These are phyloP conservation scores for Sebastes itinus DNA, from an alignment of 2,797 vertebrate genomes.

Conservation along the genomic window DNA sequence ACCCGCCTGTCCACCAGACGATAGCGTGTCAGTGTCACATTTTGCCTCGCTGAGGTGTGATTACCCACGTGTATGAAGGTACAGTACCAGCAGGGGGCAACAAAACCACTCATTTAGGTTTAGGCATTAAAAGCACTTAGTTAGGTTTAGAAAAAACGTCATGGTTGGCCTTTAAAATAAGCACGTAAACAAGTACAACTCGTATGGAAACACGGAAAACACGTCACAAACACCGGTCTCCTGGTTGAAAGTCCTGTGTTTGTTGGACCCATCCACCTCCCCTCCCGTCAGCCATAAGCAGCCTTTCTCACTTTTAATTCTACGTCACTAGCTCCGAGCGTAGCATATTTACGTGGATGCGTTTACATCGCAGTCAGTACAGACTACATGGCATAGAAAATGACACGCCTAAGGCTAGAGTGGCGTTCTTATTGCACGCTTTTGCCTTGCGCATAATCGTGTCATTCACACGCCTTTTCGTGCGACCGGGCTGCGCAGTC, in stretches of 20 bases:
- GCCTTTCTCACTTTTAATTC: too few relatives aligned
- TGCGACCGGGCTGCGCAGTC: neutral
- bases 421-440: neutral
- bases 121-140: too few relatives aligned
- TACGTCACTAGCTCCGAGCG: neutral
- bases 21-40: fast-evolving
- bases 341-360: neutral
- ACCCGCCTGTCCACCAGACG: too few relatives aligned
- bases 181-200: too few relatives aligned
- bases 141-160: too few relatives aligned
- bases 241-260: too few relatives aligned
- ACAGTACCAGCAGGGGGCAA: neutral
- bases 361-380: neutral
- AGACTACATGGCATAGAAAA: neutral
- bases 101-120: neutral
- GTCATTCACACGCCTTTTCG: too few relatives aligned
- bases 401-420: neutral
- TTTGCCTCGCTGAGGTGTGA: neutral
- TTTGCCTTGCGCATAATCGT: neutral
- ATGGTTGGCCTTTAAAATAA: neutral
- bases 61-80: neutral
- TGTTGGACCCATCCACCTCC: neutral
- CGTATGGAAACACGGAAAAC: too few relatives aligned
- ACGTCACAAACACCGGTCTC: too few relatives aligned
- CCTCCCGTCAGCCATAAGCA: neutral